Evolutionary conservation across 2,797 vertebrate genomes (phyloP).

Genomic region (Taenioides sp.): DNA sequence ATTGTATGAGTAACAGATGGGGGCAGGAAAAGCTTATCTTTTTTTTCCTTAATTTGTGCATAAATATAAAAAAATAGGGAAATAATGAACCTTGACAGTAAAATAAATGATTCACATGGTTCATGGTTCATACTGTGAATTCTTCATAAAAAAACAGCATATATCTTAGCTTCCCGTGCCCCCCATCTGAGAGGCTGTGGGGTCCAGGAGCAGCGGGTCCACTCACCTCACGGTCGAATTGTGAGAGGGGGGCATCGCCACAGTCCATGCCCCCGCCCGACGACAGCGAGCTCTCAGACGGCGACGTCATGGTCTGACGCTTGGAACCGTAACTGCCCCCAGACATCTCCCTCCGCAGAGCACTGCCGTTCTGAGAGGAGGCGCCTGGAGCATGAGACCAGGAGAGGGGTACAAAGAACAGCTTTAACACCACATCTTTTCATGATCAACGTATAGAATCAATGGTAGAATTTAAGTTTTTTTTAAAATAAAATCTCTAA

Average conservation of each 20-base stretch:
- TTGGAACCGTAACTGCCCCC: conserved; percentile 89
- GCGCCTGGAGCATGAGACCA: conserved; percentile 75
- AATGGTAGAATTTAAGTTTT: too few relatives aligned
- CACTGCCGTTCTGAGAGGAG: conserved; percentile 92
- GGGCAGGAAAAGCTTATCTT: neutral
- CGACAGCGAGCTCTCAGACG: conserved; percentile 95
- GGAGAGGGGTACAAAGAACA: neutral
- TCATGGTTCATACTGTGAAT: neutral
- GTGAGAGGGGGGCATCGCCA: conserved; percentile 86
- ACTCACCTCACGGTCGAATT: conserved; percentile 95
- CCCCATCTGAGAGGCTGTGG: neutral
- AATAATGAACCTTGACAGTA: neutral
- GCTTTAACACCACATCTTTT: too few relatives aligned
- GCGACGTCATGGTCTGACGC: conserved; percentile 92
- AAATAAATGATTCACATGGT: neutral
- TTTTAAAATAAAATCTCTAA: too few relatives aligned
- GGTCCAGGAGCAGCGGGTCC: neutral
- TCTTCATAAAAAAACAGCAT: neutral
- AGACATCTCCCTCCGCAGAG: conserved; percentile 89
- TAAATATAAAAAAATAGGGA: neutral
- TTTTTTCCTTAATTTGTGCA: neutral
- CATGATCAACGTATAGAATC: too few relatives aligned
- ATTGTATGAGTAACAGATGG: neutral
- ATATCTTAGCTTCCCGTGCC: neutral
- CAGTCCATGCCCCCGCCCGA: conserved; percentile 95